phyloP scores from a whole-genome alignment of 2,888 invertebrate species.

The Meghimatium bilineatum region DNA sequence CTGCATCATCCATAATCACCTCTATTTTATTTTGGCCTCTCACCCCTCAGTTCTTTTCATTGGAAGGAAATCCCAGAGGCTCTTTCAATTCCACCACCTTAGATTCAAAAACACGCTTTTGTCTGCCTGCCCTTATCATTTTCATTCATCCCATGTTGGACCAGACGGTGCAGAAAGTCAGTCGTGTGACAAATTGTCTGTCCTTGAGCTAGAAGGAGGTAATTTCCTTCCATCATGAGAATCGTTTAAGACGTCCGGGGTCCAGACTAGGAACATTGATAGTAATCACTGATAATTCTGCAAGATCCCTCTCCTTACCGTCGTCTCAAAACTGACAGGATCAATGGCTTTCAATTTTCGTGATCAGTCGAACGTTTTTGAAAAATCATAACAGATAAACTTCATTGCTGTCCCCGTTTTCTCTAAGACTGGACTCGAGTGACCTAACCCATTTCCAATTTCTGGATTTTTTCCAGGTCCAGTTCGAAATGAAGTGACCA shows the following conservation, averaged over 20 bases:
- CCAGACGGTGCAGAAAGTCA: constrained; percentile 31
- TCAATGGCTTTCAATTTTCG: constrained; percentile 54
- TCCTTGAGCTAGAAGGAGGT: constrained; percentile 47
- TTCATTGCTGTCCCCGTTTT: constrained; percentile 34
- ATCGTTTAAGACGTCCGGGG: constrained; percentile 50
- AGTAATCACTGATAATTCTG: constrained; percentile 45
- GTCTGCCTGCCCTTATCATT: constrained; percentile 14
- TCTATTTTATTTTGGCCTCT: not conserved
- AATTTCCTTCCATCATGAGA: constrained; percentile 53
- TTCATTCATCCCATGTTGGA: not conserved
- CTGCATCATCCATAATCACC: not conserved
- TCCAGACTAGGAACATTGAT: constrained; percentile 46
- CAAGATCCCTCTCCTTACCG: constrained; percentile 24
- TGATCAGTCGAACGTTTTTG: constrained; percentile 48
- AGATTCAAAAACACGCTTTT: constrained; percentile 5
- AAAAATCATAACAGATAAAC: constrained; percentile 53
- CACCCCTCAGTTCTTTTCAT: not conserved
- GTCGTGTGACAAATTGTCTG: constrained; percentile 51
- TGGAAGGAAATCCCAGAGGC: not conserved
- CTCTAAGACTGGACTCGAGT: constrained; percentile 2
- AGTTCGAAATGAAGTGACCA: constrained; percentile 11
- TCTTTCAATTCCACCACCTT: constrained; percentile 4
- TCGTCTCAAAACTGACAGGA: constrained; percentile 24
- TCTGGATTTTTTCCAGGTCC: not conserved
- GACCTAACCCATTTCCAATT: not conserved